Evolutionary conservation across 2,797 vertebrate genomes (phyloP).

Genomic region (Rhinella marina): DNA sequence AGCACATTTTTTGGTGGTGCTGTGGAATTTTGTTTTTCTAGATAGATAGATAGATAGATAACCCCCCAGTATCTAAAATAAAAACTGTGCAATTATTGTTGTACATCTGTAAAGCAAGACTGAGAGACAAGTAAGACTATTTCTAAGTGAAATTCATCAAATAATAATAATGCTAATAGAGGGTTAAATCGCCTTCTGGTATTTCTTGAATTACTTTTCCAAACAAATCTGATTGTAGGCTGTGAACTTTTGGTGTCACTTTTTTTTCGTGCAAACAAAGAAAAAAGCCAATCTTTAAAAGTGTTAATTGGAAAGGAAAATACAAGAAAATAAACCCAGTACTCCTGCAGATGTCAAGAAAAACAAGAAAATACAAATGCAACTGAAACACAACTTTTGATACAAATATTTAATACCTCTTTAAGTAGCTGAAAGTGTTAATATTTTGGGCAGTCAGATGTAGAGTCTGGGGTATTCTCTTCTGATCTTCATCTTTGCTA

Average conservation of each 20-base stretch:
- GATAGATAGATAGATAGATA: neutral
- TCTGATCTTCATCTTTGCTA: too few relatives aligned
- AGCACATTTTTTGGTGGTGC: too few relatives aligned
- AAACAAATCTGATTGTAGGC: neutral
- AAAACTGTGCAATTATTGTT: too few relatives aligned
- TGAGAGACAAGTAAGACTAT: too few relatives aligned
- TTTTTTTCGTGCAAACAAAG: neutral
- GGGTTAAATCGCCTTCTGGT: neutral
- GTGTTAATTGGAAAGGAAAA: slow-evolving; percentile 1
- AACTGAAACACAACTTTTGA: neutral
- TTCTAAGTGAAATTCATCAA: neutral
- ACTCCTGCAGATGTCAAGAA: neutral
- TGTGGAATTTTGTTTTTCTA: too few relatives aligned
- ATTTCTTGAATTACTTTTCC: neutral
- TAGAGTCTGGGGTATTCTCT: neutral
- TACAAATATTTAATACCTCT: neutral
- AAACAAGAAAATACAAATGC: neutral
- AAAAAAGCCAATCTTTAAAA: neutral
- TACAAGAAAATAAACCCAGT: neutral
- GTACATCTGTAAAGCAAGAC: neutral
- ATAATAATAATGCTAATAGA: neutral
- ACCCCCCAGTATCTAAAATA: too few relatives aligned
- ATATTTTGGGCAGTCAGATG: neutral
- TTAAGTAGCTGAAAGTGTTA: neutral
- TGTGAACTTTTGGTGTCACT: neutral